Conservation (phyloP, 2,888 invertebrate genomes). For the Euplexia lucipara region DNA sequence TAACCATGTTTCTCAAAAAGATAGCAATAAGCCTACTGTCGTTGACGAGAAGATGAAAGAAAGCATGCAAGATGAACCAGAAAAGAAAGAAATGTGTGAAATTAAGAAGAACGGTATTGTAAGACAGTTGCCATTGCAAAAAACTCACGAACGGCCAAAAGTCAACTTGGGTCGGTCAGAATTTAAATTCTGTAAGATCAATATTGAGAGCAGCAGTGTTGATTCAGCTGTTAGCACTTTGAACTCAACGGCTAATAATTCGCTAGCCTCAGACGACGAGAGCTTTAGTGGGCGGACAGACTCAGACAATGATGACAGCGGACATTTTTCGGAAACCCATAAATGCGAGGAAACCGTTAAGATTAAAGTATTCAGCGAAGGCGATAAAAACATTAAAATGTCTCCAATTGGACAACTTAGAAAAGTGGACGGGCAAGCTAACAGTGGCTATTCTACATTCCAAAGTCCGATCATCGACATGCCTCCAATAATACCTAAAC, state of each 20-base stretch:
- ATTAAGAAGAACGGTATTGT: conserved; percentile 87
- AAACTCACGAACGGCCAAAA: conserved; percentile 93
- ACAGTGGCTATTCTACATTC: conserved; percentile 87
- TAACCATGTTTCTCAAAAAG: conserved; percentile 78
- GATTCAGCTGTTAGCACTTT: conserved; percentile 91
- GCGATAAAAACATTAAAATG: conserved; percentile 85
- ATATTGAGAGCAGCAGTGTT: conserved; percentile 87
- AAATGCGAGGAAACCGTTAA: conserved; percentile 89
- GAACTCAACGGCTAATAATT: conserved; percentile 90
- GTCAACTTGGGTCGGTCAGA: conserved; percentile 90
- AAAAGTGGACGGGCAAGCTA: conserved; percentile 86
- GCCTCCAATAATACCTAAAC: conserved; percentile 86
- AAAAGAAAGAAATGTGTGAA: conserved; percentile 85
- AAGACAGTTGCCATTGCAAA: conserved; percentile 92
- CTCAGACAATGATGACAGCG: conserved; percentile 91
- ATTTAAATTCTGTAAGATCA: conserved; percentile 90
- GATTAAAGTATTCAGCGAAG: conserved; percentile 88
- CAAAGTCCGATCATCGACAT: conserved; percentile 88
- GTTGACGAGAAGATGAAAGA: conserved; percentile 87
- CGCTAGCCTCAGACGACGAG: conserved; percentile 88
- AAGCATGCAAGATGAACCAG: conserved; percentile 86
- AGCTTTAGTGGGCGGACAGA: conserved; percentile 90
- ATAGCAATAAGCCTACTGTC: conserved; percentile 83
- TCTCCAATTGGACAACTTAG: conserved; percentile 85
- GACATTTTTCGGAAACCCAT: conserved; percentile 87